A percentile compares a stretch with the other conserved stretches of the same genome.
phyloP scores from a whole-genome alignment of 2,888 invertebrate genomes.

The Lysandra bellargus region DNA sequence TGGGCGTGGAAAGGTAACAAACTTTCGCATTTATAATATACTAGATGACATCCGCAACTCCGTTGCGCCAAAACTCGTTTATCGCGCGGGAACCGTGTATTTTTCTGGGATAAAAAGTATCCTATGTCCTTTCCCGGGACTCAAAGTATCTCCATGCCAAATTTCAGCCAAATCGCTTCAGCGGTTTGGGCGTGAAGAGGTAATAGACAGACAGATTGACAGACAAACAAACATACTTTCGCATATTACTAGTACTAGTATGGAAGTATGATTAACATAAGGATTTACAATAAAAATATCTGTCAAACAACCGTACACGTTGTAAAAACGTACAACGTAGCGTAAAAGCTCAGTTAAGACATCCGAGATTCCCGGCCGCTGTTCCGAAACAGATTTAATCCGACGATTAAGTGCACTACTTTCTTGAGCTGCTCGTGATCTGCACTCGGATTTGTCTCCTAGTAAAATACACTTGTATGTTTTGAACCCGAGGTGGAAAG shows the following conservation, averaged over 20 bases:
- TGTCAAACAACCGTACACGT: neutral
- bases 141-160: no score
- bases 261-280: neutral
- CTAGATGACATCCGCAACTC: no score
- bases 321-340: constrained; percentile 6
- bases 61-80: no score
- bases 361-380: constrained; percentile 47
- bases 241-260: neutral
- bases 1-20: no score
- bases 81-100: no score
- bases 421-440: constrained; percentile 27
- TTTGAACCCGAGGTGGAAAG: neutral
- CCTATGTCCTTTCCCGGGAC: no score
- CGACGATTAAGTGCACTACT: constrained; percentile 49
- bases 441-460: constrained; percentile 24
- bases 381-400: constrained; percentile 51
- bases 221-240: no score
- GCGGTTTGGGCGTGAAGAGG: no score
- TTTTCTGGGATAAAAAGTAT: no score
- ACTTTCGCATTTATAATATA: neutral
- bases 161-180: no score
- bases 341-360: constrained; percentile 29
- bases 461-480: neutral
- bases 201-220: no score
- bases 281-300: neutral